These are phyloP conservation scores for Rhabdophis nuchalis DNA, from an alignment of 2,797 vertebrate genomes.

Conservation along the genomic window DNA sequence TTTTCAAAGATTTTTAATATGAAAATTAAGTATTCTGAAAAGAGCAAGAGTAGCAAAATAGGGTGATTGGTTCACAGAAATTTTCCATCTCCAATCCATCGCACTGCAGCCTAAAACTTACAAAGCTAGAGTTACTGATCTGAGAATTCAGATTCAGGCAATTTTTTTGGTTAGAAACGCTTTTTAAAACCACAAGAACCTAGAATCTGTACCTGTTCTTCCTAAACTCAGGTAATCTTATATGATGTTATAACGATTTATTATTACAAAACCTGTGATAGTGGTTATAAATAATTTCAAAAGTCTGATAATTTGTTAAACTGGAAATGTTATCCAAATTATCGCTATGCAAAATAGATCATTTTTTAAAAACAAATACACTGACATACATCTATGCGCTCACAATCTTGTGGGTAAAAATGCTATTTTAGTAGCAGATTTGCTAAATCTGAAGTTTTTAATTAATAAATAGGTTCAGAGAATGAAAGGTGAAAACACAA, in stretches of 20 bases:
- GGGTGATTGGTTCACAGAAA: background rate
- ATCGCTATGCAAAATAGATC: background rate
- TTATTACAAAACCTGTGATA: background rate
- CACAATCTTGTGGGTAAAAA: background rate
- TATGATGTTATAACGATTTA: background rate
- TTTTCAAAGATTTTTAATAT: background rate
- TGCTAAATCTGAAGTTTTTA: background rate
- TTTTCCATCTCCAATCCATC: background rate
- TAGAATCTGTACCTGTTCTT: background rate
- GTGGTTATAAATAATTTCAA: background rate
- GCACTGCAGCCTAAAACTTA: background rate
- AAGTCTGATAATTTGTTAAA: background rate
- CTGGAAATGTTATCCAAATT: background rate
- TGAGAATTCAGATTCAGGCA: background rate
- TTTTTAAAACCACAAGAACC: background rate
- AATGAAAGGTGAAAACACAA: background rate
- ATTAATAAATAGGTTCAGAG: background rate
- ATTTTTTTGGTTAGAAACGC: background rate
- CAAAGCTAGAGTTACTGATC: background rate
- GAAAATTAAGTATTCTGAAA: background rate
- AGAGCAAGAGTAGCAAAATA: background rate
- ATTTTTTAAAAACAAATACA: background rate
- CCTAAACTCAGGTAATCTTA: background rate
- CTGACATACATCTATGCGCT: background rate
- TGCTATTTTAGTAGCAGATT: background rate